Conservation (phyloP, 2,888 invertebrate genomes). For the Lissonota sp. region DNA sequence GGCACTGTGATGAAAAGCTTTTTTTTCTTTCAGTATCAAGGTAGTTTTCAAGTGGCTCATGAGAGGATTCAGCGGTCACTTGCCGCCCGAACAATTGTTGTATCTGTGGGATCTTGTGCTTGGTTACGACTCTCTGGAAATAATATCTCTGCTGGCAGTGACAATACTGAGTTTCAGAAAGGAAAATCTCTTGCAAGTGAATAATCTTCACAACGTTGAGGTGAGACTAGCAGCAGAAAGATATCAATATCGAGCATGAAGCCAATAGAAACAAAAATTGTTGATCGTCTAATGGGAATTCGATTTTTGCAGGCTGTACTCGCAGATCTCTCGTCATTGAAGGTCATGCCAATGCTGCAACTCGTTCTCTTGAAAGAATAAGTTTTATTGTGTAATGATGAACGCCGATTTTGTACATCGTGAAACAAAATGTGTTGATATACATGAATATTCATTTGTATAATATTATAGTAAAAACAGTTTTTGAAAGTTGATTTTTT, state of each 20-base stretch:
- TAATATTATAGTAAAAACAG: too few species aligned
- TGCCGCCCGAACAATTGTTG: conserved; percentile 96
- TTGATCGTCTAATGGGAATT: neutral
- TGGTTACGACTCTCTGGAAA: conserved; percentile 96
- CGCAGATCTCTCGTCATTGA: conserved; percentile 94
- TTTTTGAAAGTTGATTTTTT: too few species aligned
- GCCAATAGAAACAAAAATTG: conserved; percentile 13
- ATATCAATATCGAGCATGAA: neutral
- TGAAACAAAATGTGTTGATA: too few species aligned
- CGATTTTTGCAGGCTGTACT: conserved; percentile 87
- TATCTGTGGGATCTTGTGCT: conserved; percentile 96
- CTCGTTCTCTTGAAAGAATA: conserved; percentile 90
- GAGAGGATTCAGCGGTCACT: conserved; percentile 97
- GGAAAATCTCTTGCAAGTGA: conserved; percentile 91
- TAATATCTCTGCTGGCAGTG: conserved; percentile 93
- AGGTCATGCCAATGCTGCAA: conserved; percentile 93
- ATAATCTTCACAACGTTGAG: conserved; percentile 92
- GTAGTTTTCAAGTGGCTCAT: conserved; percentile 98
- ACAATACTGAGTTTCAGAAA: conserved; percentile 94
- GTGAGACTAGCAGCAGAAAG: conserved; percentile 73
- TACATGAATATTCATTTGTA: too few species aligned
- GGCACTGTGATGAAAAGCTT: conserved; percentile 6
- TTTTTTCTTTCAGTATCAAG: conserved; percentile 87
- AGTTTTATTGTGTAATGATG: conserved; percentile 28
- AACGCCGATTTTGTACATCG: too few species aligned